Conservation (phyloP, 1,140 invertebrate genomes). For the Globodera rostochiensis region DNA sequence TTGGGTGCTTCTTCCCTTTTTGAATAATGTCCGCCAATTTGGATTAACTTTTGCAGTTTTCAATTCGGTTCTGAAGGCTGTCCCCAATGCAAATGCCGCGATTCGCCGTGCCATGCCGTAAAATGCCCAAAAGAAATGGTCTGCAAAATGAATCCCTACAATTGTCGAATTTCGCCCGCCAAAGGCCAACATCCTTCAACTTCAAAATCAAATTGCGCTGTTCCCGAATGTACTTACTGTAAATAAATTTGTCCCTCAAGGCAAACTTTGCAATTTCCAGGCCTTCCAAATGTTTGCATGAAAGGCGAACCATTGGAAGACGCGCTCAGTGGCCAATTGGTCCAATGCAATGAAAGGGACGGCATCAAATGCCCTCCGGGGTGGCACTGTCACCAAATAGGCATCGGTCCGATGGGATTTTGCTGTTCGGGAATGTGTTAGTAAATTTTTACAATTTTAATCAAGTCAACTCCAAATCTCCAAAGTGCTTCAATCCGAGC, state of each 20-base stretch:
- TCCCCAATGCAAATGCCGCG: slow-evolving; percentile 10
- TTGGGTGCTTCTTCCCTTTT: slow-evolving; percentile 7
- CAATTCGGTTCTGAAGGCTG: slow-evolving; percentile 20
- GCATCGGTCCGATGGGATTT: slow-evolving; percentile 46
- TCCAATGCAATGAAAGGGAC: slow-evolving; percentile 37
- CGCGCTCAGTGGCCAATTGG: slow-evolving; percentile 31
- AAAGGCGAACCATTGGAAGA: slow-evolving; percentile 52
- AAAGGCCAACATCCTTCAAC: not conserved
- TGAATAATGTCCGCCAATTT: not conserved
- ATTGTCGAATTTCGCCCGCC: not conserved
- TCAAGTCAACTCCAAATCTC: not conserved
- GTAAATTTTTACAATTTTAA: slow-evolving; percentile 31
- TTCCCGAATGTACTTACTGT: not conserved
- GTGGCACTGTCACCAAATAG: slow-evolving; percentile 55
- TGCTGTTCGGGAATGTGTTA: slow-evolving; percentile 52
- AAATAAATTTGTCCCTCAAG: no score
- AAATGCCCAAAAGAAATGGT: slow-evolving; percentile 11
- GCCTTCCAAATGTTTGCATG: slow-evolving; percentile 54
- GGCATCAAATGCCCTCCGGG: slow-evolving; percentile 51
- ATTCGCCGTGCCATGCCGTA: slow-evolving; percentile 1
- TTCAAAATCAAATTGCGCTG: not conserved
- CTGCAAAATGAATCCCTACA: not conserved
- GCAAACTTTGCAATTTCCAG: slow-evolving; percentile 32
- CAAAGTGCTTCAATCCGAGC: slow-evolving; percentile 30
- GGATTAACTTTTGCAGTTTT: slow-evolving; percentile 10